A percentile compares a stretch with the other conserved stretches of the same genome.
phyloP scores from a whole-genome alignment of 1,140 invertebrate species.

The Brachionus rotundiformis region DNA sequence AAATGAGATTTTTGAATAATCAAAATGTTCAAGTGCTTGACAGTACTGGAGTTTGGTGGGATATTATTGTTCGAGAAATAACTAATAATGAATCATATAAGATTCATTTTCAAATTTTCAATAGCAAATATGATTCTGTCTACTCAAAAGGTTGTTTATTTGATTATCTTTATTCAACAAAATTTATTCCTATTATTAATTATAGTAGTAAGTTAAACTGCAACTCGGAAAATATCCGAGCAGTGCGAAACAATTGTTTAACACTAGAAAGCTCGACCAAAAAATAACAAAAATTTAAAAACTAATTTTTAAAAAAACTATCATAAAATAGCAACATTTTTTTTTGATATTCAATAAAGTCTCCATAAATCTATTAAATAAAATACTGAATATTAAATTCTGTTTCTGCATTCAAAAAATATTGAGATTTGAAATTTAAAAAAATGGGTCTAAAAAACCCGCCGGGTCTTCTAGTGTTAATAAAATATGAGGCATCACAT shows the following conservation, averaged over 20 bases:
- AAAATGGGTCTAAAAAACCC: background rate
- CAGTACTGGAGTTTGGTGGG: background rate
- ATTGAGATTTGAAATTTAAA: background rate
- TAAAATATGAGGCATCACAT: background rate
- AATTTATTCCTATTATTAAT: background rate
- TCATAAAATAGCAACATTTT: too few species aligned
- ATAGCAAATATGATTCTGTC: background rate
- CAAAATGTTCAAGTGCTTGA: background rate
- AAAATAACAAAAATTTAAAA: too few species aligned
- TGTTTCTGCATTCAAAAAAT: too few species aligned
- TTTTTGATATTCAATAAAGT: too few species aligned
- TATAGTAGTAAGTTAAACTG: background rate
- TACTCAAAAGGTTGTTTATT: background rate
- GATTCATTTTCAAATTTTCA: background rate
- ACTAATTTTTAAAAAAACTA: too few species aligned
- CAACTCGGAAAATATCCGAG: background rate
- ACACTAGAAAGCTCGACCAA: too few species aligned
- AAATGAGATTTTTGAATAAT: background rate
- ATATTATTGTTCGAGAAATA: background rate
- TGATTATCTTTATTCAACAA: background rate
- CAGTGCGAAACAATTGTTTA: too few species aligned
- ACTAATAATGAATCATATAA: constrained; percentile 1
- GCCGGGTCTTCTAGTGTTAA: background rate
- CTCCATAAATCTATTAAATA: too few species aligned
- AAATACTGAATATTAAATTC: background rate